These are phyloP conservation scores for Synaphobranchus kaupii DNA, from an alignment of 2,797 vertebrate genomes.

Conservation along the genomic window DNA sequence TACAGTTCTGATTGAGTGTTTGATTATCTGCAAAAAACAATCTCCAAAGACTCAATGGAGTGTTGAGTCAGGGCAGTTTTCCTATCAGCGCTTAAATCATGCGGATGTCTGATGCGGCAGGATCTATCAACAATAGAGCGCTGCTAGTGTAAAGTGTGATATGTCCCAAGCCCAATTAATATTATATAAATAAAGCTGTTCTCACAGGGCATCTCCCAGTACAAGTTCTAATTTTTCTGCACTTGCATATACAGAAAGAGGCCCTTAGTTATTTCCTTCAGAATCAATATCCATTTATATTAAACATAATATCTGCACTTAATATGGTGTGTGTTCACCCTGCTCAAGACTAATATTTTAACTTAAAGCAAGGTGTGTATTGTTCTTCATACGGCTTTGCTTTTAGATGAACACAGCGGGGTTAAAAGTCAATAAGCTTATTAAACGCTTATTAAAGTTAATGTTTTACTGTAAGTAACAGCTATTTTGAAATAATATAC, in stretches of 20 bases:
- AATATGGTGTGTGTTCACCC: background rate
- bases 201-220: background rate
- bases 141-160: background rate
- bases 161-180: background rate
- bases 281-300: background rate
- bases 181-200: background rate
- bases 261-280: background rate
- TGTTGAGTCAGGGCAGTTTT: background rate
- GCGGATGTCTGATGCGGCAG: background rate
- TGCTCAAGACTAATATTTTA: conserved; percentile 25
- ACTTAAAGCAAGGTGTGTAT: conserved; percentile 10
- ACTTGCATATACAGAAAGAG: background rate
- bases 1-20: background rate
- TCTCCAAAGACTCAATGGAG: background rate
- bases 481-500: background rate
- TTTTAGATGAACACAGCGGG: conserved; percentile 29
- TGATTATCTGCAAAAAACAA: background rate
- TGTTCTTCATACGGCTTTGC: conserved; percentile 25
- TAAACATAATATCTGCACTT: background rate
- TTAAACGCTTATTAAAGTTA: no score
- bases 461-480: background rate
- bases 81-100: background rate
- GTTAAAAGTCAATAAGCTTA: conserved; percentile 22
- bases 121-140: background rate
- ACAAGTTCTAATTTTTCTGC: background rate